Percentiles rank a stretch among this genome's conserved stretches.
Conservation (phyloP, 2,797 vertebrate genomes). For the Falco biarmicus region DNA sequence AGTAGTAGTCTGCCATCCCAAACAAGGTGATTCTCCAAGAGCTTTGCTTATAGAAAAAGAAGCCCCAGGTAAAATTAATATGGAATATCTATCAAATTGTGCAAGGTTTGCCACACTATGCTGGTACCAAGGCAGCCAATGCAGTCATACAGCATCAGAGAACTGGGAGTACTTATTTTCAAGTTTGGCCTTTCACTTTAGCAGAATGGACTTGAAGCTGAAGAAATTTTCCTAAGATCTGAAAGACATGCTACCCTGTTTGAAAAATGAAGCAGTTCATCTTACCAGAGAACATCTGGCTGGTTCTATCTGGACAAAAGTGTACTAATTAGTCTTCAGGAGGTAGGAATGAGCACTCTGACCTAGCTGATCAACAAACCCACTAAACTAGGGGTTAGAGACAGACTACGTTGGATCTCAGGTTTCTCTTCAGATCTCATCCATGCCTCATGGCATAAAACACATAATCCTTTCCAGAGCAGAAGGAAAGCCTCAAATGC, state of each 20-base stretch:
- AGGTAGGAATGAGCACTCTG: not conserved
- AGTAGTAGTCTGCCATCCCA: not conserved
- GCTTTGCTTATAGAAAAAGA: not conserved
- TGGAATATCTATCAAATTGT: not conserved
- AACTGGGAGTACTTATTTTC: not conserved
- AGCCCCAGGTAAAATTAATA: not conserved
- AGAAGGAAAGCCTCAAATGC: not conserved
- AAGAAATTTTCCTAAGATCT: not conserved
- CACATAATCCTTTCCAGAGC: not conserved
- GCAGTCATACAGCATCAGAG: not conserved
- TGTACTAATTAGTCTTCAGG: not conserved
- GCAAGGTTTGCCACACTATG: not conserved
- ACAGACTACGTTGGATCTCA: accelerated
- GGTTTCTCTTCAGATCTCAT: not conserved
- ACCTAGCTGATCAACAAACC: not conserved
- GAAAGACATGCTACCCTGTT: not conserved
- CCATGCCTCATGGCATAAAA: not conserved
- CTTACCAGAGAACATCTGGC: not conserved
- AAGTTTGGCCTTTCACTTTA: not conserved
- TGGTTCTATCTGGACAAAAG: not conserved
- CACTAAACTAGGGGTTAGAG: not conserved
- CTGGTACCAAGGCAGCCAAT: not conserved
- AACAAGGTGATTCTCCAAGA: not conserved
- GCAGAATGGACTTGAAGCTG: not conserved
- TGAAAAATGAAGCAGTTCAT: not conserved